These are phyloP conservation scores for Mesorhabditis sp. DNA, from an alignment of 2,888 invertebrate species.

Conservation along the genomic window DNA sequence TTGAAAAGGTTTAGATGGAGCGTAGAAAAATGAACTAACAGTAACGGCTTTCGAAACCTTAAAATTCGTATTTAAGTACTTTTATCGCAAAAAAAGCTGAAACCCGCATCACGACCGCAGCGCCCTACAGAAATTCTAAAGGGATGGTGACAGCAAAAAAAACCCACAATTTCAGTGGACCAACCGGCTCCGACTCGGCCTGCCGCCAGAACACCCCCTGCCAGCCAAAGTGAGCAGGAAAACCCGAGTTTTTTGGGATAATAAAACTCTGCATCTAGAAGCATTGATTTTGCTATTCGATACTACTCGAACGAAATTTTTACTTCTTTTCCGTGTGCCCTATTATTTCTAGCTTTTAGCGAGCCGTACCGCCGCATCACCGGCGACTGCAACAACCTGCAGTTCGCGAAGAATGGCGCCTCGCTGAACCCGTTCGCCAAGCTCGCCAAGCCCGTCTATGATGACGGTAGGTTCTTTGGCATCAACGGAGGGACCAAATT, in stretches of 20 bases:
- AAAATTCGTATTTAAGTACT: no score
- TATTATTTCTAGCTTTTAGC: conserved; percentile 12
- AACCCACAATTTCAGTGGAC: neutral
- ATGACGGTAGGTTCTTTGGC: conserved; percentile 67
- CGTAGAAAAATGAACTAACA: no score
- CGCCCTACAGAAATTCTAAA: neutral
- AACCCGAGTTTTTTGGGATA: neutral
- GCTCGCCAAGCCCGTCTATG: conserved; percentile 69
- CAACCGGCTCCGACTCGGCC: neutral
- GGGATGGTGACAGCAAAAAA: neutral
- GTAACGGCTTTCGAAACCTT: no score
- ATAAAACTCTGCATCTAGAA: neutral
- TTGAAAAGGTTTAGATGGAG: no score
- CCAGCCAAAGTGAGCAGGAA: neutral
- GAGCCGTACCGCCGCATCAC: conserved; percentile 61
- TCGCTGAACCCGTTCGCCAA: conserved; percentile 5
- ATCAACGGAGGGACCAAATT: no score
- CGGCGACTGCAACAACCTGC: conserved; percentile 79
- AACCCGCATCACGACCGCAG: no score
- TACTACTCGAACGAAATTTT: no score
- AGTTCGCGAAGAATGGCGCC: neutral
- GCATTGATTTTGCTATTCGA: neutral
- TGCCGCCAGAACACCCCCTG: neutral
- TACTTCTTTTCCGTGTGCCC: no score
- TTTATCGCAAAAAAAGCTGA: no score